Percentiles rank a stretch among this genome's conserved stretches.
Conservation (phyloP, 2,797 vertebrate species). For the Eulemur coronatus region DNA sequence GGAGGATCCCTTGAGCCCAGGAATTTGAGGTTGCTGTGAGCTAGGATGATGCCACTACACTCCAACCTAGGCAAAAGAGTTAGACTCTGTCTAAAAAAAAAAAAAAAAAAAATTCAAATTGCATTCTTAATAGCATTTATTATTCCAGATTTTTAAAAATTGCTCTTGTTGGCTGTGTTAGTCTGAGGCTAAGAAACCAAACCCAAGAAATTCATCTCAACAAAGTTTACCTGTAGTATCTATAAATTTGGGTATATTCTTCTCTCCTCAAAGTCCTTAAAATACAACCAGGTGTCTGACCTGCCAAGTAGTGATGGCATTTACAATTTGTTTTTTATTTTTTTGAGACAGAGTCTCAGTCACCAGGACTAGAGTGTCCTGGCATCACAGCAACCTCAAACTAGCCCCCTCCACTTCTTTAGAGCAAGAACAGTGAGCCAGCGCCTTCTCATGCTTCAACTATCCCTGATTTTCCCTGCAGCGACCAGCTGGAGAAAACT, state of each 20-base stretch:
- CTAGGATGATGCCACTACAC: too few species aligned
- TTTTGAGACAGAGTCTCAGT: too few species aligned
- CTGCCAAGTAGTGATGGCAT: not conserved
- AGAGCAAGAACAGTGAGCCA: not conserved
- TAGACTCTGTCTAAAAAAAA: too few species aligned
- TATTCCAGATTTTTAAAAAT: not conserved
- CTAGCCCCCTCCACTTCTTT: not conserved
- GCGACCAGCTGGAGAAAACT: not conserved
- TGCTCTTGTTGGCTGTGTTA: not conserved
- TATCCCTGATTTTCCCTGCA: not conserved
- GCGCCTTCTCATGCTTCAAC: not conserved
- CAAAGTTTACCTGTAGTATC: not conserved
- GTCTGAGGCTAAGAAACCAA: not conserved
- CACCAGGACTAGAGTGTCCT: too few species aligned
- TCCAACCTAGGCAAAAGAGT: too few species aligned
- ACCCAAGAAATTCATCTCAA: constrained; percentile 34
- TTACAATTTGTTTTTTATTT: too few species aligned
- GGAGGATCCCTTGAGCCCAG: too few species aligned
- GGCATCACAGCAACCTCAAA: too few species aligned
- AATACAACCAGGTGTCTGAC: not conserved
- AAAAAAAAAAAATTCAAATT: not conserved
- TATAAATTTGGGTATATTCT: constrained; percentile 11
- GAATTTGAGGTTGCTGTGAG: too few species aligned
- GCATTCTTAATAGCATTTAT: not conserved
- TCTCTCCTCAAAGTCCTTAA: not conserved